phyloP scores from a whole-genome alignment of 2,113 vertebrate species.

The Podocnemis expansa region DNA sequence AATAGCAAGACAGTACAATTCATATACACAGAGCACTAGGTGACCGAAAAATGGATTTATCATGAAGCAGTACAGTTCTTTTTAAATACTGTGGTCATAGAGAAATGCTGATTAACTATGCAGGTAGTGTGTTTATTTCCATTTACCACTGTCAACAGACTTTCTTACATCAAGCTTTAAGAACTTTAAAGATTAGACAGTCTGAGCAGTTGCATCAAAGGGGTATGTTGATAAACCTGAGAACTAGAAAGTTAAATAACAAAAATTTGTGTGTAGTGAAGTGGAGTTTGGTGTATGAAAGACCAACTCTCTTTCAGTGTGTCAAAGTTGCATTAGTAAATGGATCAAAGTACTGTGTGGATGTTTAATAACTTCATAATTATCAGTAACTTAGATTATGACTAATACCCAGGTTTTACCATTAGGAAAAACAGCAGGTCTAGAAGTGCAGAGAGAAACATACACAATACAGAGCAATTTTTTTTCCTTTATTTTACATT shows the following conservation, averaged over 20 bases:
- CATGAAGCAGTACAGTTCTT: rapidly evolving
- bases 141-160: rapidly evolving
- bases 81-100: rapidly evolving
- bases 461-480: not conserved
- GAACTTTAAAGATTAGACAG: rapidly evolving
- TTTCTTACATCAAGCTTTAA: not conserved
- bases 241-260: not conserved
- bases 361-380: not conserved
- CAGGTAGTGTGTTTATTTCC: not conserved
- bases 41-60: not conserved
- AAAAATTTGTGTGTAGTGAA: not conserved
- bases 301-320: not conserved
- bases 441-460: not conserved
- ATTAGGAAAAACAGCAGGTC: not conserved
- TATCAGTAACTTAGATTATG: not conserved
- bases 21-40: rapidly evolving
- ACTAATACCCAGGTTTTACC: too few species aligned
- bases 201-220: not conserved
- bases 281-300: not conserved
- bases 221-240: not conserved
- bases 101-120: rapidly evolving
- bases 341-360: not conserved
- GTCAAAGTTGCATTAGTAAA: not conserved
- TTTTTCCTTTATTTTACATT: not conserved
- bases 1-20: not conserved